phyloP scores from a whole-genome alignment of 2,113 vertebrate species.

The Hippolais icterina region DNA sequence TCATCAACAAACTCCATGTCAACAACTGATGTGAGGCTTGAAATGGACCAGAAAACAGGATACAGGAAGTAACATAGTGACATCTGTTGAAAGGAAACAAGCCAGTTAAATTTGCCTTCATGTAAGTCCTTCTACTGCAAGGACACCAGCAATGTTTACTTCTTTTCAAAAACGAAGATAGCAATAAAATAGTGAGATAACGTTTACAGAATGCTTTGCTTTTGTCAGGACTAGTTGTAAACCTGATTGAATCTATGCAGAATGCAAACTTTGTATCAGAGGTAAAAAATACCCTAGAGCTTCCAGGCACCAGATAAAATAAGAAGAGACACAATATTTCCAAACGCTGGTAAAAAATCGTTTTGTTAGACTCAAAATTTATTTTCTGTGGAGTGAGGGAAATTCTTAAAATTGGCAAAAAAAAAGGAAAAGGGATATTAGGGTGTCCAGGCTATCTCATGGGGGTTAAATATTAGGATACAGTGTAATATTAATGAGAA shows the following conservation, averaged over 20 bases:
- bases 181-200: neutral
- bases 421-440: neutral
- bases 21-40: conserved; percentile 47
- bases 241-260: neutral
- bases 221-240: neutral
- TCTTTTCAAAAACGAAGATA: neutral
- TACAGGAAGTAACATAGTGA: conserved; percentile 28
- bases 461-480: neutral
- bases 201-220: neutral
- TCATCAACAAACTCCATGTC: conserved; percentile 44
- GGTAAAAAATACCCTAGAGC: neutral
- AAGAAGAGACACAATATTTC: neutral
- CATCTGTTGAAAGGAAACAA: conserved; percentile 6
- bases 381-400: neutral
- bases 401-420: neutral
- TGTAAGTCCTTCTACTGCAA: neutral
- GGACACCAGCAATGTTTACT: neutral
- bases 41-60: conserved; percentile 52
- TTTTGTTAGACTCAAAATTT: neutral
- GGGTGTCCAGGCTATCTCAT: neutral
- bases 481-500: neutral
- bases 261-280: neutral
- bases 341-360: neutral
- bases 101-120: neutral
- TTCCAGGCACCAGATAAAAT: neutral